A percentile compares a stretch with the other conserved stretches of the same genome.
Evolutionary conservation across 2,113 vertebrate genomes (phyloP).

Genomic region (Isurus oxyrinchus): DNA sequence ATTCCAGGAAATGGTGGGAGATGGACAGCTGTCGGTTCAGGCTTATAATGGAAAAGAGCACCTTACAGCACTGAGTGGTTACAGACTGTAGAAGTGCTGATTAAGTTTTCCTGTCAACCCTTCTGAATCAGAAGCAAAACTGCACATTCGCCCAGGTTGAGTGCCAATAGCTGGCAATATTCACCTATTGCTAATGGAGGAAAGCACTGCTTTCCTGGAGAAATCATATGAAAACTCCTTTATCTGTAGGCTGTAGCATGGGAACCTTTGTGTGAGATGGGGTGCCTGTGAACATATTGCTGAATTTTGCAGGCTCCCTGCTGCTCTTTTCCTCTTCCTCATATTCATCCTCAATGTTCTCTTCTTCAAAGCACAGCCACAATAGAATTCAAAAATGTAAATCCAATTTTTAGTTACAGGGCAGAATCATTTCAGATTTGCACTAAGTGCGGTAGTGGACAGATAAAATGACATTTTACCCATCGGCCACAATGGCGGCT

Average conservation of each 20-base stretch:
- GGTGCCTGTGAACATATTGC: neutral
- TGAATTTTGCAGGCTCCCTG: neutral
- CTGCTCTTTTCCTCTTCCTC: neutral
- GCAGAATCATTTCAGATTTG: too few species aligned
- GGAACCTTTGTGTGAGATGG: neutral
- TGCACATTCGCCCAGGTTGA: neutral
- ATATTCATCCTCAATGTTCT: neutral
- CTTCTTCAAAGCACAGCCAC: neutral
- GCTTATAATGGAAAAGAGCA: neutral
- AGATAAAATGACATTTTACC: too few species aligned
- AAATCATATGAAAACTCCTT: neutral
- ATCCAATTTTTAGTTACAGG: too few species aligned
- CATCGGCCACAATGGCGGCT: too few species aligned
- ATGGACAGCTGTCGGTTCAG: neutral
- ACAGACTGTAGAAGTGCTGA: neutral
- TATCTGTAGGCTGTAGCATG: neutral
- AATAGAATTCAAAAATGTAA: neutral
- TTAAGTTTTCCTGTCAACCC: neutral
- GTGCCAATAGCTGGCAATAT: neutral
- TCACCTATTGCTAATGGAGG: neutral
- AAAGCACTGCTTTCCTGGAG: neutral
- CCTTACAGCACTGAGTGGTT: neutral
- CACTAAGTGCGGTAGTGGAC: too few species aligned
- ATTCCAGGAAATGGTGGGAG: neutral
- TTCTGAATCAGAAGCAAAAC: neutral